Base-by-base conservation (phyloP, 2,797 vertebrate genomes). In the Semotilus atromaculatus region DNA sequence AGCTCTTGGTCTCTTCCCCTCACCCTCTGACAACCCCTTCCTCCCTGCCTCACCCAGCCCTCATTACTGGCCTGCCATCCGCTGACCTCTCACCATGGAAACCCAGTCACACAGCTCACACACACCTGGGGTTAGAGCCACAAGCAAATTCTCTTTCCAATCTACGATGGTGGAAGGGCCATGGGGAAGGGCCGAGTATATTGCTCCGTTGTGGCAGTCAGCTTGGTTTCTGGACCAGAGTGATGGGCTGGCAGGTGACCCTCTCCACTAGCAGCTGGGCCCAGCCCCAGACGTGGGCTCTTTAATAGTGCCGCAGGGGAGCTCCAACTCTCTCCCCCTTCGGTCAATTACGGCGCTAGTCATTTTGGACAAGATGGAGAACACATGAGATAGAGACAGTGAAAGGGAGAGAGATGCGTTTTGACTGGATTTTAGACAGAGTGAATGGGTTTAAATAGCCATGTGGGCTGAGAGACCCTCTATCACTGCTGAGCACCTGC, bases 281-380 rank as follows among this genome's bases (percentile, higher is more conserved):
- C 78, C 60, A 83, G 64, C 84, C 62, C 68, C 74, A 86, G 51
- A 84, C 51, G 81, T 77, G 2, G 90, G 92, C 88, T 71, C 74
- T 90, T 91, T 93, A 94, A 94, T 93, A 93, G 93, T 90, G 89
- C 90, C 87, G 16, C 89, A 81, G 85, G 87, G 90, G 89, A 89
- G 87, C 77, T 84, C 76, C 68, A 83, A 80, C 81, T 75, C 86
- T 51, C 29, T 85, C 86, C 86, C 86, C 82, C 89, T 88, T 90
- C 83, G 83, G 88, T 91, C 89, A 91, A 93, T 92, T 92, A 91
- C 77, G 72, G 88, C 89, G 89, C 87, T 87, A 88, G 89, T 85
- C 77, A 84, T 80, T 71, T 68, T 19, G n/a, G 55, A 81, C 29
- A 58, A 75, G 73, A 81, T 29, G 51, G 19, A 75, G 21, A 76